Base-by-base conservation (phyloP, 2,113 vertebrate genomes). In the Eubucco bourcierii region DNA sequence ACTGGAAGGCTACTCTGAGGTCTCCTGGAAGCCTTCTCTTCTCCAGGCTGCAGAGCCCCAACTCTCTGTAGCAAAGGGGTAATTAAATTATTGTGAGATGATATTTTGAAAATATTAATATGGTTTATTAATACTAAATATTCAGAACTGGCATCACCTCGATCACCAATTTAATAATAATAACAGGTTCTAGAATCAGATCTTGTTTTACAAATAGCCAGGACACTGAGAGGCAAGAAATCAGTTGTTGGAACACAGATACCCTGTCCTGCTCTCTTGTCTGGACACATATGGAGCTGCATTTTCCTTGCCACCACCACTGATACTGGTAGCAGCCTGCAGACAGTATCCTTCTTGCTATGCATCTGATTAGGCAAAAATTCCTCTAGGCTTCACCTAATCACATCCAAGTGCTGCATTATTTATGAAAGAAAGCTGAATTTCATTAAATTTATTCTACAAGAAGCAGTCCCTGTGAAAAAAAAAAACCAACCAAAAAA, bases 371-470 rank as follows among this genome's bases (percentile, higher is more conserved):
- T 92, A 96, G 74, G 83, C 44, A 79, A 88, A 94, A 97, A 97
- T 93, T 96, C 89, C 95, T 93, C 76, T 28, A 88, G 84, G 81
- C 86, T 95, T 95, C 91, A 91, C 89, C 90, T 97, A 96, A 96
- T 96, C 82, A 94, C 79, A 95, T 78, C 76, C 77, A 93, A 97
- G 81, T 77, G 66, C 33, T 97, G 94, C 94, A 97, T 97, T 97
- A 97, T 96, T 97, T 97, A 97, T 97, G 96, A 97, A 97, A 97
- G 88, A 75, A 94, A 96, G 94, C 72, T 91, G 96, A 95, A 97
- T 97, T 95, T 96, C 95, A 97, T 95, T 93, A 93, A 96, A 95
- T 73, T 56, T 79, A 64, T 59, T 95, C 86, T 94, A 72, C 80
- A 94, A 95, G 58, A 87, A 87, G 50, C 79, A 92, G 88, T 55